Conservation (phyloP, 2,113 vertebrate genomes). For the Colistium nudipinnis region DNA sequence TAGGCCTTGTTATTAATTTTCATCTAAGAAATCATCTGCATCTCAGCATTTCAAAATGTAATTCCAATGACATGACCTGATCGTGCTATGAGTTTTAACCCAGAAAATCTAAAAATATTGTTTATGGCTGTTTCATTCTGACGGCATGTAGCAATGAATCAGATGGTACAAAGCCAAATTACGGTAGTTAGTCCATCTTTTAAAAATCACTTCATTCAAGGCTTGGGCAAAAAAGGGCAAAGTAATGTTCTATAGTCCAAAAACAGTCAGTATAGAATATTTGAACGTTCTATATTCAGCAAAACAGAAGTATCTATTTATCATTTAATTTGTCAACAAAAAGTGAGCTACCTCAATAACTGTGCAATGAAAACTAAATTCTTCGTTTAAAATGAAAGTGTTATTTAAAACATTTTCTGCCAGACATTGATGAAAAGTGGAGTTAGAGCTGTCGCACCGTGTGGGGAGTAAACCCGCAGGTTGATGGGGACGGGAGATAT, state of each 20-base stretch:
- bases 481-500: conserved; percentile 95
- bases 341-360: neutral
- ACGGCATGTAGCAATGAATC: neutral
- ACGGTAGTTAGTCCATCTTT: neutral
- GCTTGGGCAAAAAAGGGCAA: neutral
- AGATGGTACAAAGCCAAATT: neutral
- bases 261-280: neutral
- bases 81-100: neutral
- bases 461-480: conserved; percentile 90
- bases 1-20: neutral
- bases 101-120: neutral
- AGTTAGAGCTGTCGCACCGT: conserved; percentile 80
- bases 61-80: neutral
- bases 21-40: no score
- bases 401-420: conserved; percentile 7
- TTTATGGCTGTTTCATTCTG: no score
- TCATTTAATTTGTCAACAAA: neutral
- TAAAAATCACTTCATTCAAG: conserved; percentile 1
- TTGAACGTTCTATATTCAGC: neutral
- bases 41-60: neutral
- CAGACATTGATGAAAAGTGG: neutral
- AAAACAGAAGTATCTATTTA: neutral
- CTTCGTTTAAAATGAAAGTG: conserved; percentile 17
- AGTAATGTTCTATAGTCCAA: neutral
- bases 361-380: neutral